Evolutionary conservation across 2,888 invertebrate species (phyloP).

Genomic region (Pyrochroa serraticornis): DNA sequence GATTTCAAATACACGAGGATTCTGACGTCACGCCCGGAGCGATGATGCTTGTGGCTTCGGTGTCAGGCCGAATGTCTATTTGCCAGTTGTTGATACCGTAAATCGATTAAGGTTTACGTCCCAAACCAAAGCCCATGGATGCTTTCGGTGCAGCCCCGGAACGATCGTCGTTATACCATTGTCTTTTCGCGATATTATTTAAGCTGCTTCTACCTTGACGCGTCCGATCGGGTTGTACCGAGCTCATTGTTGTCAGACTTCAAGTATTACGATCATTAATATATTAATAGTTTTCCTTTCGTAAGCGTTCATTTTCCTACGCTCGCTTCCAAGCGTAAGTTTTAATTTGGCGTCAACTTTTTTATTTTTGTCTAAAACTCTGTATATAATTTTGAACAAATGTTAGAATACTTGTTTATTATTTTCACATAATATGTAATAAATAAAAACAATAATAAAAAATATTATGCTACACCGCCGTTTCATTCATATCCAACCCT

Average conservation of each 20-base stretch:
- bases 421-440: slow-evolving; percentile 54
- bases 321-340: slow-evolving; percentile 45
- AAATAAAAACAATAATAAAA: slow-evolving; percentile 49
- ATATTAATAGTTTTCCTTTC: slow-evolving; percentile 47
- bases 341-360: slow-evolving; percentile 53
- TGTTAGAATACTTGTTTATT: slow-evolving; percentile 58
- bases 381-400: slow-evolving; percentile 54
- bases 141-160: slow-evolving; percentile 16
- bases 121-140: slow-evolving; percentile 51
- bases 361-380: slow-evolving; percentile 48
- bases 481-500: background rate
- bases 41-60: slow-evolving; percentile 51
- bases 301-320: slow-evolving; percentile 44
- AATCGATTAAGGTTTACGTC: slow-evolving; percentile 43
- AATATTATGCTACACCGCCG: slow-evolving; percentile 38
- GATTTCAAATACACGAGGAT: slow-evolving; percentile 45
- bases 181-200: slow-evolving; percentile 22
- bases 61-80: slow-evolving; percentile 44
- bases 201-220: slow-evolving; percentile 15
- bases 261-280: slow-evolving; percentile 55
- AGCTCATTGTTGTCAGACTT: slow-evolving; percentile 43
- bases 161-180: slow-evolving; percentile 7
- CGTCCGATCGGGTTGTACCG: slow-evolving; percentile 31
- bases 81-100: slow-evolving; percentile 48
- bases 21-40: slow-evolving; percentile 39